Evolutionary conservation across 2,888 invertebrate species (phyloP).

Genomic region (Melieria picta): DNA sequence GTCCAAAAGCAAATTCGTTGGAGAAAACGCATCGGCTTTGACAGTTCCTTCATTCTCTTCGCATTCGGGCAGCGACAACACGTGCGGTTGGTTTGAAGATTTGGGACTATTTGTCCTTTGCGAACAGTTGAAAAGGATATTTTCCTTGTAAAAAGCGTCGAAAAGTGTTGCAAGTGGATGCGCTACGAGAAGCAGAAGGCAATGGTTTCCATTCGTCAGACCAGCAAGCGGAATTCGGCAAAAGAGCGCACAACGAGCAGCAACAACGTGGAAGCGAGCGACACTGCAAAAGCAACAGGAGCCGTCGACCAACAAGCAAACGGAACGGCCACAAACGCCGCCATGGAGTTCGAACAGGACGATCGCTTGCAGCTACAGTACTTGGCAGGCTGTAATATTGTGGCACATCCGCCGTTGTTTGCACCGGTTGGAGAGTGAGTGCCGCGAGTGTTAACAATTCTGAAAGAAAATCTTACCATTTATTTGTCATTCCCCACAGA

Average conservation of each 20-base stretch:
- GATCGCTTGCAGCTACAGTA: slow-evolving; percentile 68
- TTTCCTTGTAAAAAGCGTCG: background rate
- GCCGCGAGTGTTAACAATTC: background rate
- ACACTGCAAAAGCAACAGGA: background rate
- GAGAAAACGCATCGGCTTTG: background rate
- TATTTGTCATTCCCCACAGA: slow-evolving; percentile 61
- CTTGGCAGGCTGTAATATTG: slow-evolving; percentile 73
- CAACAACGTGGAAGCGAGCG: background rate
- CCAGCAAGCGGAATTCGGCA: background rate
- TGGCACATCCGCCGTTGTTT: slow-evolving; percentile 72
- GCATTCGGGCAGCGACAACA: slow-evolving; percentile 26
- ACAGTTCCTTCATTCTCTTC: background rate
- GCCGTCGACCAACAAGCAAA: background rate
- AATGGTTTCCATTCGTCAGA: slow-evolving; percentile 4
- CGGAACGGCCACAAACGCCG: background rate
- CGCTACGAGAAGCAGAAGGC: background rate
- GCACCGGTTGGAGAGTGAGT: slow-evolving; percentile 73
- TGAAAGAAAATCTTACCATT: slow-evolving; percentile 7
- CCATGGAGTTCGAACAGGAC: slow-evolving; percentile 38
- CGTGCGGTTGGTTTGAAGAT: slow-evolving; percentile 19
- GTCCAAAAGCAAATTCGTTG: background rate
- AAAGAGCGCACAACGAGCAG: background rate
- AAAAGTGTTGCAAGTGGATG: background rate
- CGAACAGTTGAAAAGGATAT: background rate
- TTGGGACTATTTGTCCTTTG: background rate